Base-by-base conservation (phyloP, 2,797 vertebrate species). In the Paedocypris micromegethes region DNA sequence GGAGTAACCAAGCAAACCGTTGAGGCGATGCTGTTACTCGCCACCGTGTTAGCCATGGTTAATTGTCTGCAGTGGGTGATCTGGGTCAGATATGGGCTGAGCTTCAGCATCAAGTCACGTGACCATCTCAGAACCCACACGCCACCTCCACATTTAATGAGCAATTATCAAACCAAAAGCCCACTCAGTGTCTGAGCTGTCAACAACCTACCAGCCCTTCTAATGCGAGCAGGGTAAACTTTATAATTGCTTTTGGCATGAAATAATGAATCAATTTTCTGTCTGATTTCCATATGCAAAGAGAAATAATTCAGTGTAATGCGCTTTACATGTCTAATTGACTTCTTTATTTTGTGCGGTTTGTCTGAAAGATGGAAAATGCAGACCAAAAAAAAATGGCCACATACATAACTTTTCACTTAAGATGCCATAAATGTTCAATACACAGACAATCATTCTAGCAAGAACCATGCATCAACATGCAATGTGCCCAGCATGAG, bases 121-220 rank as follows among this genome's bases (percentile, higher is more conserved):
- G 61, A 75, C 59, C 46, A 6, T 64, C 70, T 70, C 61, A 47
- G 37, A 75, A 70, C 68, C 64, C 62, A 53, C 23, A 64, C 58
- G 72, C 58, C 70, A 78, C 74, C 72, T 76, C 74, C 70, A 59
- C 64, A 68, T 75, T 75, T 81, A 79, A 79, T 78, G 76, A 81
- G 74, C 76, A 81, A 81, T 81, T 81, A 81, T 72, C 58, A 47
- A 64, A 57, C 54, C 79, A 79, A 79, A 79, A 78, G 68, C 74
- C 76, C 70, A 78, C 76, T 72, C 69, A 48, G 68, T 62, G 65
- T 73, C 58, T 71, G 68, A 76, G 72, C 72, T 75, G 76, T 79
- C 77, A 79, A 79, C 75, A 81, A 75, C 76, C 64, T 72, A 57
- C 66, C 77, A 78, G 72, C 72, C 77, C 76, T 66, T 72, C 74